Evolutionary conservation across 1,140 invertebrate genomes (phyloP).

Genomic region (Telenomus remus): DNA sequence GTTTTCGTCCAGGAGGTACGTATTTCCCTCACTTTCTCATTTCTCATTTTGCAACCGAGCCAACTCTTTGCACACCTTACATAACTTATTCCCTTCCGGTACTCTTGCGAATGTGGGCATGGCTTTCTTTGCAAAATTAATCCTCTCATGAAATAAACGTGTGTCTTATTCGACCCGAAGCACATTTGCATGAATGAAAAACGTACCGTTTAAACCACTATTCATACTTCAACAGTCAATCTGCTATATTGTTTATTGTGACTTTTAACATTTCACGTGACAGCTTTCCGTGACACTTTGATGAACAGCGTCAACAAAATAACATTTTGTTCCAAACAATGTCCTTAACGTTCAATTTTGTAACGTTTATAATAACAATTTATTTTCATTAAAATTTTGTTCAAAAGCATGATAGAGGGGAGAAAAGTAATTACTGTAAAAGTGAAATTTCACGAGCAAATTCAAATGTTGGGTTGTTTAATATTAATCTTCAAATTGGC

Average conservation of each 20-base stretch:
- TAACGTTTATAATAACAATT: no score
- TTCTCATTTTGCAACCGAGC: conserved; percentile 31
- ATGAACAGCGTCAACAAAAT: no score
- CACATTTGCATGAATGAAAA: conserved; percentile 40
- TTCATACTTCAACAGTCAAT: conserved; percentile 10
- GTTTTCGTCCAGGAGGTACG: not conserved
- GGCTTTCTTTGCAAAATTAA: conserved; percentile 46
- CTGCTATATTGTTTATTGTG: conserved; percentile 22
- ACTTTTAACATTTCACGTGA: conserved; percentile 26
- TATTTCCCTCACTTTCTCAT: conserved; percentile 1
- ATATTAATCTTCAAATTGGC: conserved; percentile 25
- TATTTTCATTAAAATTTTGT: no score
- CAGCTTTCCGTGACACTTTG: no score
- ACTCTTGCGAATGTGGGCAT: conserved; percentile 23
- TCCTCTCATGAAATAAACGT: conserved; percentile 36
- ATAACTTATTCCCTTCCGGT: conserved; percentile 45
- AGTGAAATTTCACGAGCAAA: not conserved
- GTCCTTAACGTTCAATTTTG: no score
- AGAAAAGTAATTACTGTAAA: no score
- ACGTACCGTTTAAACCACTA: conserved; percentile 12
- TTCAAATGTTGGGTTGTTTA: not conserved
- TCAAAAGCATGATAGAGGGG: no score
- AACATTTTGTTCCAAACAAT: no score
- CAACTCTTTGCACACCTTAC: conserved; percentile 29
- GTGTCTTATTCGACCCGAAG: conserved; percentile 13